Evolutionary conservation across 2,888 invertebrate species (phyloP), one percentile per base, ranked within the genome.

Genomic region (Ceraclea dissimilis): DNA sequence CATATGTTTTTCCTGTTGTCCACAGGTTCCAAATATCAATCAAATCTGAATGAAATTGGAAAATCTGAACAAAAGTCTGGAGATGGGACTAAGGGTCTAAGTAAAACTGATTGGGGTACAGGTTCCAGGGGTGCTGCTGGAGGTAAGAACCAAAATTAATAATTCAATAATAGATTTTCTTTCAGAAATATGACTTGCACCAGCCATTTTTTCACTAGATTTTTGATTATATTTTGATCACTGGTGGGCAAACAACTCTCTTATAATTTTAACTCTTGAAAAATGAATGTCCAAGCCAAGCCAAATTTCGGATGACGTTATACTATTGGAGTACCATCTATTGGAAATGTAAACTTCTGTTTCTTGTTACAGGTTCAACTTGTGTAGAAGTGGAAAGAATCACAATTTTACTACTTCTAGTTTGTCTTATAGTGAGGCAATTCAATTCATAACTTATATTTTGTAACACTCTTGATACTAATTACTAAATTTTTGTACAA

Each of bases 41-140:
- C 86, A 63, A 83, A 83, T 68, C 73, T 88, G 68, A 88, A 88
- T 71, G 87, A 88, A 73, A 87, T 88, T 69, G 88, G 85, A 71
- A 88, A 87, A 73, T 86, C 86, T 52, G 87, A 88, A 71, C 86
- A 87, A 71, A 88, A 88, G 73, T 81, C 85, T 57, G 77, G 78
- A 66, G 83, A 83, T 66, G 79, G 79, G 49, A 74, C 78, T 56
- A 79, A 79, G 66, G 71, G 62, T 8, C 48, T 54, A 11, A 34
- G 54, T 8, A 62, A 62, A 46, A 55, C 56, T n/a, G 79, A 78
- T 69, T 80, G 79, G 79, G 76, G 77, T 60, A 74, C 60, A 60
- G 70, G 71, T 19, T 22, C 58, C 2, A 49, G 63, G 16, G 50
- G 18, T 43, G 31, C 44, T 4, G 31, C 47, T 2, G 60, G 56